Evolutionary conservation across 2,797 vertebrate species (phyloP), one percentile per base, ranked within the genome.

Genomic region (Sebastes elongatus): DNA sequence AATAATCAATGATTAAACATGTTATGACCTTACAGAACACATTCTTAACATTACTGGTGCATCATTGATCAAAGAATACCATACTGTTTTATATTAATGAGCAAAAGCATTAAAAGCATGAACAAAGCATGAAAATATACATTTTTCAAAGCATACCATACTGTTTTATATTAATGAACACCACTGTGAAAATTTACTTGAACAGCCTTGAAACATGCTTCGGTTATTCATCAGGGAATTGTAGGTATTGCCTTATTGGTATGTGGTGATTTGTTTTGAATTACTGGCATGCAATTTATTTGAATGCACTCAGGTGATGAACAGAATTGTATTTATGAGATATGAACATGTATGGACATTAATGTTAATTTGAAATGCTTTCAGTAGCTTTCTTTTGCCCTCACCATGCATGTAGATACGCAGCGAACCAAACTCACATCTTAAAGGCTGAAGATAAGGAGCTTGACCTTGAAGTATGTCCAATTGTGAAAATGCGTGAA

Each of bases 301-400:
- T 53, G 9, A 70, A 35, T 23, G 33, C 32, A 70, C 25, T 56
- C 6, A 20, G 65, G 10, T 53, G 59, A 22, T 62, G n/a, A 71
- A 69, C 53, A 81, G 20, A 59, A 30, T 6, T 53, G 18, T 8
- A 69, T 72, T 67, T 10, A 35, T 83, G 38, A 68, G 10, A 82
- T 56, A 4, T 38, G 59, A 25, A 5, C 52, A 66, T 25, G 67
- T 42, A 68, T 28, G 7, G 9, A 38, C 23, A 10, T 42, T 11
- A 22, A 62, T 3, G 57, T 38, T 38, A 11, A 57, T 53, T 70
- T 67, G 11, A 74, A 20, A 13, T 16, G n/a, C 23, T 74, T 60
- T 69, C 23, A 32, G 64, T 27, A 42, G 49, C 57, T 64, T 33
- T 9, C 9, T 35, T 35, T 3, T 20, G 30, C 13, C 42, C 32